Evolutionary conservation across 2,113 vertebrate species (phyloP), one percentile per base, ranked within the genome.

Genomic region (Marmota flaviventris): DNA sequence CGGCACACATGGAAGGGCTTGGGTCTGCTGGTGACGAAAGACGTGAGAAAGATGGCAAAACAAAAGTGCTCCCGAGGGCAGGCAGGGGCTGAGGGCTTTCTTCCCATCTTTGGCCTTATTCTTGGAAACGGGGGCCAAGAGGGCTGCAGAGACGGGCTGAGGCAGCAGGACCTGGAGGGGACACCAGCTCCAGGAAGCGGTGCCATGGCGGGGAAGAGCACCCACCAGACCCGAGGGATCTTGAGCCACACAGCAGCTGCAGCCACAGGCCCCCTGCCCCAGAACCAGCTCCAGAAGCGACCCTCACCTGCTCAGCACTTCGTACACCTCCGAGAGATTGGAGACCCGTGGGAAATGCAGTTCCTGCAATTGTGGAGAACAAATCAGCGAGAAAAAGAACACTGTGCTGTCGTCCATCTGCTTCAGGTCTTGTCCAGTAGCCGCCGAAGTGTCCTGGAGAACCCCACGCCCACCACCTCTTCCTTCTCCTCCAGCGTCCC

Each of bases 231-330:
- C 51, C 77, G 22, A 4, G 18, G 37, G 83, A 6, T 29, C 63
- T 2, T 0, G 14, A 0, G 48, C 7, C 14, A 16, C 34, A 3
- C 22, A 56, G n/a, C 58, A 20, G 25, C 69, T 5, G 45, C 4
- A 29, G 61, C 39, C 1, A 0, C 63, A 73, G 39, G 39, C 75
- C 27, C 61, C 16, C 12, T 32, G 29, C 25, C n/a, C 76, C 27
- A 39, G 12, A 7, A 51, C 11, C 5, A 27, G 12, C 48, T 18
- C 39, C n/a, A 5, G 17, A 56, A 2, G n/a, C 0, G 0, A 34
- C 84, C 70, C 97, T 95, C 85, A 98, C 99, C 98, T 98, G 97
- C 89, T 98, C 22, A 99, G 91, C 75, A 97, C 92, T 0, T 85
- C 42, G 61, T 98, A 98, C 0, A 65, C 63, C 39, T 99, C 98